Evolutionary conservation across 2,113 vertebrate species (phyloP).

Genomic region (Psophia crepitans): DNA sequence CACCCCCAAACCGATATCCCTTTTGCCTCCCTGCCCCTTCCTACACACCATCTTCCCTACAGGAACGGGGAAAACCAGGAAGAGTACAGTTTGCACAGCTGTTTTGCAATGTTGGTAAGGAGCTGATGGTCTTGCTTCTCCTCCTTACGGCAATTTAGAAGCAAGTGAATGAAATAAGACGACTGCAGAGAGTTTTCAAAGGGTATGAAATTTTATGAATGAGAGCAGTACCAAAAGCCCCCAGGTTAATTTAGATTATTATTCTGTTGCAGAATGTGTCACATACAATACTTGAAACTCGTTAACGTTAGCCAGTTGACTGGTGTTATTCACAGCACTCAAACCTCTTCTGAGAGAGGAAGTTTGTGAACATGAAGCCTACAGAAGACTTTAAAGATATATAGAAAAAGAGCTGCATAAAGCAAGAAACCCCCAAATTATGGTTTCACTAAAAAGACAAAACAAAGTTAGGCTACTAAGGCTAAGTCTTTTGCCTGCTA

Average conservation of each 20-base stretch:
- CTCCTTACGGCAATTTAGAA: background rate
- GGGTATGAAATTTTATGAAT: conserved; percentile 7
- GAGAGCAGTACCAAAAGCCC: background rate
- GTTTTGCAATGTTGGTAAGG: background rate
- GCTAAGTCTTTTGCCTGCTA: background rate
- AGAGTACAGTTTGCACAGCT: background rate
- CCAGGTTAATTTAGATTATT: background rate
- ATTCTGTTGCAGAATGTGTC: background rate
- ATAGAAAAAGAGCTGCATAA: background rate
- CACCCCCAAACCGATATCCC: background rate
- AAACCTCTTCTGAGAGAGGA: background rate
- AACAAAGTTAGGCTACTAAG: background rate
- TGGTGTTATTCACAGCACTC: background rate
- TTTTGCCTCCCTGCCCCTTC: background rate
- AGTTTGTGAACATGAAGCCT: background rate
- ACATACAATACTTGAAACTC: background rate
- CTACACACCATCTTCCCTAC: background rate
- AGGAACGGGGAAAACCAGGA: background rate
- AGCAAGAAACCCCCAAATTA: background rate
- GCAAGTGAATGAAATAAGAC: background rate
- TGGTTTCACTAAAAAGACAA: background rate
- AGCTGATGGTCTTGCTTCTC: background rate
- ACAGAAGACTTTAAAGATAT: background rate
- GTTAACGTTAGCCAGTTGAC: background rate
- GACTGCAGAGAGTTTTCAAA: background rate